These are phyloP conservation scores for Anisognathus igniventris DNA, from an alignment of 2,797 vertebrate genomes.

Conservation along the genomic window DNA sequence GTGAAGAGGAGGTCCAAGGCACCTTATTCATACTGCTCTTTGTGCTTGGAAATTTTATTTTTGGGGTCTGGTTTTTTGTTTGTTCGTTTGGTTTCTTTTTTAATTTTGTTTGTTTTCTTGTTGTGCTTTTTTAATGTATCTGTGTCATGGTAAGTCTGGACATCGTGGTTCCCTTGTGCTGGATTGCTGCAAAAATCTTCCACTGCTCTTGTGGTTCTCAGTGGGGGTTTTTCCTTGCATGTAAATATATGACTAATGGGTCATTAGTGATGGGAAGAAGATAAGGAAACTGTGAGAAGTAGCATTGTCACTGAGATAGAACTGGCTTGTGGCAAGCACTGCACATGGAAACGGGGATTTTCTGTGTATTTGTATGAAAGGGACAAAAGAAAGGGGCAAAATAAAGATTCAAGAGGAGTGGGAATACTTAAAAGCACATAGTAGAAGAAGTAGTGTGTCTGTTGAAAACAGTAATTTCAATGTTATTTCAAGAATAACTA, in stretches of 20 bases:
- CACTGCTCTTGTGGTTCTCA: neutral
- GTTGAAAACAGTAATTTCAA: neutral
- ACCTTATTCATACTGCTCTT: neutral
- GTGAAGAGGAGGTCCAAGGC: neutral
- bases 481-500: neutral
- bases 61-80: fast-evolving
- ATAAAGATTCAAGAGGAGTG: neutral
- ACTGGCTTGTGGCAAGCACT: neutral
- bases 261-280: neutral
- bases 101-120: neutral
- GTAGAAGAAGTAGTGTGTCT: neutral
- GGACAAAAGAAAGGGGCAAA: neutral
- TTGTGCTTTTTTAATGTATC: neutral
- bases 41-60: neutral
- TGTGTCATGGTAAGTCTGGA: neutral
- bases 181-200: neutral
- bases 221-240: neutral
- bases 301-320: neutral
- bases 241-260: neutral
- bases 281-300: neutral
- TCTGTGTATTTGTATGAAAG: fast-evolving
- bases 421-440: neutral
- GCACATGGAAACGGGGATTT: neutral
- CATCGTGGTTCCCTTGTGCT: neutral
- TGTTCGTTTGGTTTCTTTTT: neutral